These are phyloP conservation scores for Rhinogobio ventralis DNA, from an alignment of 2,797 vertebrate species.

Conservation along the genomic window DNA sequence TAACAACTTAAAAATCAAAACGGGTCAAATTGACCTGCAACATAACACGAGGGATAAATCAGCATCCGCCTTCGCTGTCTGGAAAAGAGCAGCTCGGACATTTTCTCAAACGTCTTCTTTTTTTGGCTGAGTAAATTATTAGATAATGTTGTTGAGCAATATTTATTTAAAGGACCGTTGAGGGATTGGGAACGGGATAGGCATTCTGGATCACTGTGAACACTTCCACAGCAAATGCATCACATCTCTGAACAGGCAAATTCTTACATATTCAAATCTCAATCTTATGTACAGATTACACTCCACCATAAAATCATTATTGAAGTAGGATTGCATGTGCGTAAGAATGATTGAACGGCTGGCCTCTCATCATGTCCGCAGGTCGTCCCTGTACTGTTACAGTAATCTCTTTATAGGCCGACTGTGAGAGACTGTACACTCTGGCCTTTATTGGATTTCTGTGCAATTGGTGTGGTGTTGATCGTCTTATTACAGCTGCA, in stretches of 20 bases:
- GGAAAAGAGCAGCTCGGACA: background rate
- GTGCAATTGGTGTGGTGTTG: constrained; percentile 68
- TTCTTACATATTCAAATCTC: background rate
- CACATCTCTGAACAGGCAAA: background rate
- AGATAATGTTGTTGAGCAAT: background rate
- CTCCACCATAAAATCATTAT: background rate
- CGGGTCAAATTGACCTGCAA: too few relatives aligned
- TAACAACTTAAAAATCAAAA: too few relatives aligned
- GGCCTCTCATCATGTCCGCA: constrained; percentile 61
- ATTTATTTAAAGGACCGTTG: background rate
- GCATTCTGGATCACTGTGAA: too few relatives aligned
- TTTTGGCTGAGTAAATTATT: background rate
- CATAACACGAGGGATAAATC: background rate
- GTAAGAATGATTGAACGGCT: constrained; percentile 35
- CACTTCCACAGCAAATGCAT: background rate
- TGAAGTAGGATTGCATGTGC: background rate
- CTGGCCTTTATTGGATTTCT: constrained; percentile 71
- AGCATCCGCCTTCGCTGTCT: background rate
- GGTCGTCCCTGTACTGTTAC: constrained; percentile 68
- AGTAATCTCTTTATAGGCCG: constrained; percentile 77
- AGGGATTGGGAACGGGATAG: background rate
- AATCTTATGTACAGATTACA: background rate
- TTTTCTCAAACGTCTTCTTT: background rate
- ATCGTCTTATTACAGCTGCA: constrained; percentile 77
- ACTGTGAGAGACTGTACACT: constrained; percentile 47